Base-by-base conservation (phyloP, 2,797 vertebrate genomes). In the Falco novaeseelandiae region DNA sequence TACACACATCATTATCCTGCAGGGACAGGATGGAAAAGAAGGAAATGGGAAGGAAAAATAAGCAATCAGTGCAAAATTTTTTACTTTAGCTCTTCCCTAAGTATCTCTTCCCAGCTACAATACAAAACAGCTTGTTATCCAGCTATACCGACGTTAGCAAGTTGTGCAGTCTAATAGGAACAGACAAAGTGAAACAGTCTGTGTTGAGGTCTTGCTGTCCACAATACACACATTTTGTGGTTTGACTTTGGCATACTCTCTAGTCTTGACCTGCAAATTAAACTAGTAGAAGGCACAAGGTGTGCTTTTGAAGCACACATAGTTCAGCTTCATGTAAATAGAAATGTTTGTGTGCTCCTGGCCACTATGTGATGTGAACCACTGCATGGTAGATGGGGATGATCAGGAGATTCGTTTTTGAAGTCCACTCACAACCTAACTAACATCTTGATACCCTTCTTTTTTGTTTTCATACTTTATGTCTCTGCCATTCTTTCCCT, bases 301-400 rank as follows among this genome's bases (percentile, higher is more conserved):
- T 34, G 21, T 54, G 21, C 32, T 79, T 54, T 66, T 66, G 54
- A 84, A 87, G 36, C 27, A 77, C 8, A 7, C 0, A 7, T 8
- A 62, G 34, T 14, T 72, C 26, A 59, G 63, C 38, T 52, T 73
- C 52, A 40, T 6, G 71, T 55, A 63, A 27, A 82, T 57, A 16
- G 34, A 48, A 62, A 49, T 4, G 21, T 14, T n/a, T 54, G 59
- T 14, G 34, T 36, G 18, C 25, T 78, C 65, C 40, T 48, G 32
- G 26, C 18, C 26, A 58, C 32, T 26, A 29, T 42, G 27, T 18
- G 38, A 79, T 9, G 36, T 16, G 54, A 76, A 30, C 26, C 32
- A 62, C 42, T 51, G 42, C 54, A n/a, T 0, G 0, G 34, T 0
- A 66, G 19, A 62, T 18, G 21, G 26, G 14, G 18, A 79, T 13